Evolutionary conservation across 2,113 vertebrate genomes (phyloP).

Genomic region (Brachyistius frenatus): DNA sequence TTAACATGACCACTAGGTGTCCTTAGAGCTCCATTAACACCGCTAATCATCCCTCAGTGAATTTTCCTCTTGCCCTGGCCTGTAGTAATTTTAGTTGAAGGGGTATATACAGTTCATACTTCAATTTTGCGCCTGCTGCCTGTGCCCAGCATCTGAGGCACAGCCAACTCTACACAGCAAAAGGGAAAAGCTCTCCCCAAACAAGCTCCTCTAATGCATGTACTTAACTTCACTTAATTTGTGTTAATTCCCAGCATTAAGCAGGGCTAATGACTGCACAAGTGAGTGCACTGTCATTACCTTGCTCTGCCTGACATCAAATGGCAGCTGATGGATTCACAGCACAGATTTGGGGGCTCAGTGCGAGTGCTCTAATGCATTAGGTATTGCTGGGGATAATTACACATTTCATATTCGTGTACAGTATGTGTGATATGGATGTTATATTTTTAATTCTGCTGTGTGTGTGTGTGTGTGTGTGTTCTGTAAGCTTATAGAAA

Average conservation of each 20-base stretch:
- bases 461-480: slow-evolving; percentile 12
- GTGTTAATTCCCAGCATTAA: slow-evolving; percentile 82
- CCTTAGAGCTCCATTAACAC: slow-evolving; percentile 65
- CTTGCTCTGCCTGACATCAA: slow-evolving; percentile 76
- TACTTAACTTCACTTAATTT: slow-evolving; percentile 84
- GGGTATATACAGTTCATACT: not conserved
- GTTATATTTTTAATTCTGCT: slow-evolving; percentile 52
- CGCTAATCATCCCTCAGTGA: slow-evolving; percentile 33
- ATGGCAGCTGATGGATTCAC: slow-evolving; percentile 79
- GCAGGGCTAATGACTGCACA: slow-evolving; percentile 78
- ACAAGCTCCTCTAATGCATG: slow-evolving; percentile 82
- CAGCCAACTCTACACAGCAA: slow-evolving; percentile 44
- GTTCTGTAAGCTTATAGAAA: slow-evolving; percentile 26
- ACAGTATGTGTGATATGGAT: slow-evolving; percentile 62
- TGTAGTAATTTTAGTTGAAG: slow-evolving; percentile 37
- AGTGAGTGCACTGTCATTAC: slow-evolving; percentile 83
- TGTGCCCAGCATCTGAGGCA: slow-evolving; percentile 34
- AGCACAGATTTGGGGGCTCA: slow-evolving; percentile 78
- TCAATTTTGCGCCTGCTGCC: slow-evolving; percentile 29
- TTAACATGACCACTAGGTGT: slow-evolving; percentile 77
- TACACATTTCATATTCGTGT: slow-evolving; percentile 63
- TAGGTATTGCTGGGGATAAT: slow-evolving; percentile 72
- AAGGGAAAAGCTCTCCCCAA: slow-evolving; percentile 74
- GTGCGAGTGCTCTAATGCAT: slow-evolving; percentile 74
- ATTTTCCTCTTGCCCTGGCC: slow-evolving; percentile 24